phyloP scores from a whole-genome alignment of 2,797 vertebrate species.

The Triplophysa bombifrons region DNA sequence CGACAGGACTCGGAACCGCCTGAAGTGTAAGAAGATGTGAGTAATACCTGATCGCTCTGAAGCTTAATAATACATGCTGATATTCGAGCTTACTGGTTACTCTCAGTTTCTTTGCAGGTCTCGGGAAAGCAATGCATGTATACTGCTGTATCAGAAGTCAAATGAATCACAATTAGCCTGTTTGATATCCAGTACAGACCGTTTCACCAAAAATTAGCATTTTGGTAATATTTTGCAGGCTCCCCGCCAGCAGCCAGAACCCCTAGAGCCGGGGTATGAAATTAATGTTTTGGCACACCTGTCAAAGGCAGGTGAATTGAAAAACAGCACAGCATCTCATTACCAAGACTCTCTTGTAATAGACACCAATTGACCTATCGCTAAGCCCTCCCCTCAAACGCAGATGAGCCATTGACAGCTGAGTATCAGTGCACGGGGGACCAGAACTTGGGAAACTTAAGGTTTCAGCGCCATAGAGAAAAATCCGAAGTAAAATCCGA shows the following conservation, averaged over 20 bases:
- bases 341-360: background rate
- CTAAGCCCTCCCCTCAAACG: no score
- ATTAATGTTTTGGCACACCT: background rate
- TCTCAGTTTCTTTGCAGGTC: conserved; percentile 8
- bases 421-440: no score
- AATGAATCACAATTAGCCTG: conserved; percentile 9
- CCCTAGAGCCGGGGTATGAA: background rate
- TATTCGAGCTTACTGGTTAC: conserved; percentile 3
- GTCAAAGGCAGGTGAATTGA: conserved; percentile 6
- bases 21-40: conserved; percentile 38
- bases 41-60: conserved; percentile 34
- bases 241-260: background rate
- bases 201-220: background rate
- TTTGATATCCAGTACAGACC: background rate
- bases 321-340: background rate
- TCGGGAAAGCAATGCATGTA: background rate
- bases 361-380: no score
- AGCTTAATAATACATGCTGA: conserved; percentile 48
- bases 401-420: no score
- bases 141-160: conserved; percentile 2
- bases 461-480: no score
- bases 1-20: conserved; percentile 30
- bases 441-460: no score
- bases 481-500: no score
- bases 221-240: background rate